Evolutionary conservation across 1,140 invertebrate genomes (phyloP).

Genomic region (Drosophila miranda): DNA sequence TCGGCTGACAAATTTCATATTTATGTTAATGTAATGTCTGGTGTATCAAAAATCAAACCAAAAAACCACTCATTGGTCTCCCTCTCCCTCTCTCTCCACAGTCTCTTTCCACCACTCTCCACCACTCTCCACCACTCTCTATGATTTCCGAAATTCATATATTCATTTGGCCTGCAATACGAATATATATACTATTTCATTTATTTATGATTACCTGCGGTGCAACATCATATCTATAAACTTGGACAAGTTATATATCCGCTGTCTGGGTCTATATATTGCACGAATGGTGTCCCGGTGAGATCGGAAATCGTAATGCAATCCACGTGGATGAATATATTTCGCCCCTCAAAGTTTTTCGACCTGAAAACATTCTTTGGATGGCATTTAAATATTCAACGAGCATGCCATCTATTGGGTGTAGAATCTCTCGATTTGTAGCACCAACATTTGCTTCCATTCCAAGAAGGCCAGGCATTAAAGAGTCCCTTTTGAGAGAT

Average conservation of each 20-base stretch:
- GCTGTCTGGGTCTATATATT: constrained; percentile 7
- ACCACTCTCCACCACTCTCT: neutral
- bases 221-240: constrained; percentile 54
- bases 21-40: constrained; percentile 68
- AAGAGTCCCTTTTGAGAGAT: no score
- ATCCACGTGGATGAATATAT: no score
- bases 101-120: constrained; percentile 2
- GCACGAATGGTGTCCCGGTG: no score
- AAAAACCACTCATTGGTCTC: constrained; percentile 52
- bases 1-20: constrained; percentile 77
- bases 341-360: no score
- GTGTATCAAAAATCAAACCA: constrained; percentile 44
- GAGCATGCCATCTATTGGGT: no score
- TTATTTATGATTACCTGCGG: constrained; percentile 62
- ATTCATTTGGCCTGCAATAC: constrained; percentile 47
- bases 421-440: no score
- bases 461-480: no score
- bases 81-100: neutral
- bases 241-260: constrained; percentile 73
- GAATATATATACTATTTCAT: constrained; percentile 54
- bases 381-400: no score
- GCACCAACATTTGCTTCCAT: no score
- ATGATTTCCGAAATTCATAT: constrained; percentile 51
- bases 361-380: no score
- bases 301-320: no score